Conservation (phyloP, 2,888 invertebrate species). For the Watsonalla binaria region DNA sequence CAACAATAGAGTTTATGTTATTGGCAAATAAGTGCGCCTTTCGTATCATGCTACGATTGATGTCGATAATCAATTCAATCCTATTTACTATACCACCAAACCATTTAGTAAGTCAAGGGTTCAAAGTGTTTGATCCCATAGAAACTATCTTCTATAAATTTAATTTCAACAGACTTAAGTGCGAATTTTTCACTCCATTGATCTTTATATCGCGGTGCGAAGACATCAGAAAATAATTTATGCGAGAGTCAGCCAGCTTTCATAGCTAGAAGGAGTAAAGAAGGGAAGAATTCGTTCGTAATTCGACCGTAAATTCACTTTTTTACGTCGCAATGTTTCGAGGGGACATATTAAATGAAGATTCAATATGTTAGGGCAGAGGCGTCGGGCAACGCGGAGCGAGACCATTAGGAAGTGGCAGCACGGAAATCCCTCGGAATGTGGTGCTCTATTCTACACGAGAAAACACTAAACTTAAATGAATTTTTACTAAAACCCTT, state of each 20-base stretch:
- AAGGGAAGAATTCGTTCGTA: slow-evolving; percentile 28
- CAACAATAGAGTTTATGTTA: not conserved
- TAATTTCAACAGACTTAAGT: too few relatives aligned
- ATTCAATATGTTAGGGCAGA: slow-evolving; percentile 63
- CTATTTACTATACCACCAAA: too few relatives aligned
- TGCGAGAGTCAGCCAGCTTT: slow-evolving; percentile 1
- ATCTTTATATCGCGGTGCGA: not conserved
- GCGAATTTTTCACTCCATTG: not conserved
- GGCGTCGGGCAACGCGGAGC: slow-evolving; percentile 39
- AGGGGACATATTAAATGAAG: slow-evolving; percentile 65
- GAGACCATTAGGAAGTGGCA: slow-evolving; percentile 73
- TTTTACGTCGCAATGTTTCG: slow-evolving; percentile 44
- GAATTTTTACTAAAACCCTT: slow-evolving; percentile 6
- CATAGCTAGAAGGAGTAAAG: slow-evolving; percentile 8
- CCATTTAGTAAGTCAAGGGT: too few relatives aligned
- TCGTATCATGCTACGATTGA: too few relatives aligned
- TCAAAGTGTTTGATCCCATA: too few relatives aligned
- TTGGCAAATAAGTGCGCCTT: not conserved
- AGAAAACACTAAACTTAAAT: slow-evolving; percentile 2
- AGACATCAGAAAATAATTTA: slow-evolving; percentile 1
- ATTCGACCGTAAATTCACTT: slow-evolving; percentile 41
- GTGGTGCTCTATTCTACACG: slow-evolving; percentile 38
- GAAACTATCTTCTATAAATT: too few relatives aligned
- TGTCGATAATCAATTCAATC: too few relatives aligned
- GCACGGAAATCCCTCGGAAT: slow-evolving; percentile 68